These are phyloP conservation scores for Clarias pachynema DNA, from an alignment of 2,797 vertebrate genomes.

Conservation along the genomic window DNA sequence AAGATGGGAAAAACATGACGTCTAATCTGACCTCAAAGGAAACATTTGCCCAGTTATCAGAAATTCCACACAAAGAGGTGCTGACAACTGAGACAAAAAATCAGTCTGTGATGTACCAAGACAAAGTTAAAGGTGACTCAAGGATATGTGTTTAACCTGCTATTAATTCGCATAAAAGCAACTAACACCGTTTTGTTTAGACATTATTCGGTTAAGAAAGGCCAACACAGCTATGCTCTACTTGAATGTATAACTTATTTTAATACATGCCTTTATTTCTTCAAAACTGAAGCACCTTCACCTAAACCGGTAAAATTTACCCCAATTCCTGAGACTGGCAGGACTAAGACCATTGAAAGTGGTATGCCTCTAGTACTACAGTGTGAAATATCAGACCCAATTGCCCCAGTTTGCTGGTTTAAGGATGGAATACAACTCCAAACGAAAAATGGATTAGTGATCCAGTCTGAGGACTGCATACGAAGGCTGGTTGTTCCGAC, in stretches of 20 bases:
- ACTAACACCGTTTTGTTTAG: constrained; percentile 53
- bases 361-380: constrained; percentile 72
- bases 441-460: constrained; percentile 65
- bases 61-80: constrained; percentile 67
- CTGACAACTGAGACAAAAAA: constrained; percentile 73
- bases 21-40: constrained; percentile 72
- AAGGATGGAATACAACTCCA: constrained; percentile 72
- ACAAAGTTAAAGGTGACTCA: constrained; percentile 84
- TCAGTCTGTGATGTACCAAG: constrained; percentile 71
- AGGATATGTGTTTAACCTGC: constrained; percentile 50
- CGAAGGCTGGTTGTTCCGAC: constrained; percentile 66
- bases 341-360: constrained; percentile 45
- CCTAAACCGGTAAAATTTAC: constrained; percentile 52
- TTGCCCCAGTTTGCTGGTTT: constrained; percentile 69
- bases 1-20: constrained; percentile 63
- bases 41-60: constrained; percentile 71
- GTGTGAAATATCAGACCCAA: constrained; percentile 72
- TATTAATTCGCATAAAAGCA: constrained; percentile 43
- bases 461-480: constrained; percentile 70
- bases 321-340: constrained; percentile 51
- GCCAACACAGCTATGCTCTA: constrained; percentile 34
- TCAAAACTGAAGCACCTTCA: constrained; percentile 48
- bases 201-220: constrained; percentile 35
- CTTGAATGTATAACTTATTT: constrained; percentile 37
- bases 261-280: constrained; percentile 45